Base-by-base conservation (phyloP, 2,797 vertebrate genomes). In the Diceros bicornis region DNA sequence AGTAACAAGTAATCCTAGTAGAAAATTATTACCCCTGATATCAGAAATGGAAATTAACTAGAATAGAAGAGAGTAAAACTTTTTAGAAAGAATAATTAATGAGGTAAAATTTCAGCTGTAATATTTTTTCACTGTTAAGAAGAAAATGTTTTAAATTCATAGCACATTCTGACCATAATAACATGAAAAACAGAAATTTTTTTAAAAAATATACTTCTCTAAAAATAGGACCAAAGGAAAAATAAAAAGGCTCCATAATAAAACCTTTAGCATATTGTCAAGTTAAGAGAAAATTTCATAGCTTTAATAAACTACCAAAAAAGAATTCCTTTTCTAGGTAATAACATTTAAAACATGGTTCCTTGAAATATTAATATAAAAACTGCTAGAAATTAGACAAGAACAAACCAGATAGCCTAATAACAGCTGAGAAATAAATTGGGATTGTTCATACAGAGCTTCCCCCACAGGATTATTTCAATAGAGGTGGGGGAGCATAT, bases 61-160 rank as follows among this genome's bases (percentile, higher is more conserved):
- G 8, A 93, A 29, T 23, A 34, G 72, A 81, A 86, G 44, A 69
- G 66, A 41, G 81, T 29, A 47, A 71, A 74, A 34, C 47, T 59
- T 82, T 88, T 74, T 68, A 68, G 84, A 92, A 90, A 57, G 44
- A 47, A 75, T 44, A 83, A 41, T 20, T 57, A 69, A 55, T 50
- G 21, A 78, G 11, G 17, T 88, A 32, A 47, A 55, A 59, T 44
- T 85, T 62, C 32, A 77, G 21, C 47, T 44, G 6, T 57, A 84
- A 14, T 77, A 89, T 55, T 77, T 66, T 82, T 75, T 68, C 37
- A 78, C 29, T 68, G 66, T 91, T 89, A 66, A 27, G 55, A 68
- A 68, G 66, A 72, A 91, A 62, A 55, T 23, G 55, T 71, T 77
- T 86, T 78, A 78, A 92, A 55, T 84, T 92, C 50, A 44, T 29